These are phyloP conservation scores for Phoeniculus purpureus DNA, from an alignment of 2,797 vertebrate species.

Conservation along the genomic window DNA sequence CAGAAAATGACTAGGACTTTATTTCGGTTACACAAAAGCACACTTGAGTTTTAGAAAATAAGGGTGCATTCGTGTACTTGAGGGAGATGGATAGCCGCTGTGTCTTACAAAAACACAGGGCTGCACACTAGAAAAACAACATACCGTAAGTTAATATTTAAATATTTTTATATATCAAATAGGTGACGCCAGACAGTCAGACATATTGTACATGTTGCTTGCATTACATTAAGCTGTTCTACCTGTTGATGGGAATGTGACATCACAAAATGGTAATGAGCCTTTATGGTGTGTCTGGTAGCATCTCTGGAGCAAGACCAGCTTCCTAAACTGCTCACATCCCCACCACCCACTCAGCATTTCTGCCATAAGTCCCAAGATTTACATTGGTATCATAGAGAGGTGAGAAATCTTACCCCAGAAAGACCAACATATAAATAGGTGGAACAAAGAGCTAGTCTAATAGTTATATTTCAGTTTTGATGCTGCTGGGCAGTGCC, in stretches of 20 bases:
- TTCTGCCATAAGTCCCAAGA: neutral
- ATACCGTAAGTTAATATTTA: slow-evolving; percentile 5
- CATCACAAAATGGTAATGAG: slow-evolving; percentile 52
- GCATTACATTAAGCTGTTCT: slow-evolving; percentile 13
- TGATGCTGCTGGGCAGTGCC: neutral
- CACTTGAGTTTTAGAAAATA: slow-evolving; percentile 14
- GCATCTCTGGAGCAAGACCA: neutral
- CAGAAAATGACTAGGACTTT: neutral
- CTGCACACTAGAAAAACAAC: neutral
- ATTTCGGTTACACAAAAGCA: neutral
- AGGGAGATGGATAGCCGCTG: slow-evolving; percentile 14
- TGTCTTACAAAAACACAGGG: slow-evolving; percentile 17
- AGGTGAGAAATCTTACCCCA: neutral
- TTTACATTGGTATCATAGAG: neutral
- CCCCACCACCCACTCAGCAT: neutral
- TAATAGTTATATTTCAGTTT: neutral
- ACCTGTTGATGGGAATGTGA: neutral
- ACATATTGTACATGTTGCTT: neutral
- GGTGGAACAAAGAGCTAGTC: neutral
- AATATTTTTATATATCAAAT: slow-evolving; percentile 48
- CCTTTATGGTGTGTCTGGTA: slow-evolving; percentile 10
- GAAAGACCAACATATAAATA: neutral
- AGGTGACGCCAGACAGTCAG: slow-evolving; percentile 38
- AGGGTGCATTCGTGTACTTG: neutral
- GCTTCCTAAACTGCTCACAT: neutral